Conservation (phyloP, 2,113 vertebrate genomes). For the Dascyllus trimaculatus region DNA sequence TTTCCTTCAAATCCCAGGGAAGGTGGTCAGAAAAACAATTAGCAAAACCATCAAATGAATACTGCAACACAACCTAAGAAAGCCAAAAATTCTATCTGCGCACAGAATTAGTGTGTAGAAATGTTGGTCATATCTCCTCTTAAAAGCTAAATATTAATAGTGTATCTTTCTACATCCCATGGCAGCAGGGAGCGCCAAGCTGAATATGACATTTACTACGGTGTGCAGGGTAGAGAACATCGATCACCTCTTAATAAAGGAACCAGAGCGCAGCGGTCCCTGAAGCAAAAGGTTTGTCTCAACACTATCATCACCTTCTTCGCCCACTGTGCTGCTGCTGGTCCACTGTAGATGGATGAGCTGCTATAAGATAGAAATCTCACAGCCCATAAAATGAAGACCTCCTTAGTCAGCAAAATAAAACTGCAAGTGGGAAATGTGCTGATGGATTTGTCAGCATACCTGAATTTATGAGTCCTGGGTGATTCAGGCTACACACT, state of each 20-base stretch:
- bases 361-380: constrained; percentile 36
- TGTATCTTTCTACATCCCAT: background rate
- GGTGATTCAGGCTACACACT: constrained; percentile 3
- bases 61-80: background rate
- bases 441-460: constrained; percentile 46
- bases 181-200: background rate
- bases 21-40: constrained; percentile 43
- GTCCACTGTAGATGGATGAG: constrained; percentile 59
- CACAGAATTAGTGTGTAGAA: background rate
- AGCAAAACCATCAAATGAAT: constrained; percentile 29
- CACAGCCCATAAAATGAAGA: constrained; percentile 38
- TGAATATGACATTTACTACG: background rate
- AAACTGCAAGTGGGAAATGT: constrained; percentile 44
- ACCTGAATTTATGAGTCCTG: constrained; percentile 25
- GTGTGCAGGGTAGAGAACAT: constrained; percentile 3
- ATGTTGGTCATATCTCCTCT: background rate
- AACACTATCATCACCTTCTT: constrained; percentile 36
- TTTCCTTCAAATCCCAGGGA: constrained; percentile 30
- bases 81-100: constrained; percentile 13
- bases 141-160: constrained; percentile 1
- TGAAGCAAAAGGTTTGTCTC: constrained; percentile 23
- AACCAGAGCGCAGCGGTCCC: constrained; percentile 8
- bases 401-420: constrained; percentile 57
- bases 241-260: constrained; percentile 41
- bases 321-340: constrained; percentile 34